Evolutionary conservation across 2,797 vertebrate genomes (phyloP), one percentile per base, ranked within the genome.

Genomic region (Prunella strophiata): DNA sequence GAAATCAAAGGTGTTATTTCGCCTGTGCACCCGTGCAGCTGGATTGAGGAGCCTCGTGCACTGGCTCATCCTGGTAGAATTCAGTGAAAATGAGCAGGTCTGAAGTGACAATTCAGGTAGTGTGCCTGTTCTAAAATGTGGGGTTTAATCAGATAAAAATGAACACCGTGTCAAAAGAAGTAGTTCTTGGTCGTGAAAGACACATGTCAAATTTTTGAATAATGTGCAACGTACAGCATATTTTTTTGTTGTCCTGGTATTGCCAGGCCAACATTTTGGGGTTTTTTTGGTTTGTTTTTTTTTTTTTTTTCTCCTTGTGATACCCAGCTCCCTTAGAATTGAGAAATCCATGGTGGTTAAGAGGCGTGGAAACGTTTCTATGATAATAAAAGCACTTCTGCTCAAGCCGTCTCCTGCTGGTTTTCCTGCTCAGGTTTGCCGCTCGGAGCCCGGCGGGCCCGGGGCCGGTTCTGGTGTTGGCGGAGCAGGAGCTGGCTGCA

Each of bases 331-430:
- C 93, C 71, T 96, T 83, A 79, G 85, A 74, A 93, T 58, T 88
- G 93, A 94, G 81, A 89, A 85, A 88, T 55, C 71, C 52, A 5
- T 48, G 84, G 82, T 94, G 97, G 96, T 38, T 40, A 51, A 83
- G 89, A 84, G 90, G 95, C 91, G 62, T 84, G 92, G 93, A 57
- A 89, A 73, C 32, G 2, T 93, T 91, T 89, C 26, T 81, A 2
- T 84, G 67, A 93, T 94, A 94, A 96, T 96, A 96, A 96, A 96
- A 94, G 92, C 95, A 59, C 85, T 96, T 91, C 65, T 92, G 92
- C 43, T 77, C 84, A 93, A 89, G 77, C 5, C 42, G 27, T 71
- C 89, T 91, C 86, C 32, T 57, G 22, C 45, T 32, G 92, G 48
- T 76, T 97, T 91, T 96, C 13, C 43, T 80, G 75, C 79, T 36